These are phyloP conservation scores for Agrotis ipsilon DNA, from an alignment of 2,888 invertebrate species.

Conservation along the genomic window DNA sequence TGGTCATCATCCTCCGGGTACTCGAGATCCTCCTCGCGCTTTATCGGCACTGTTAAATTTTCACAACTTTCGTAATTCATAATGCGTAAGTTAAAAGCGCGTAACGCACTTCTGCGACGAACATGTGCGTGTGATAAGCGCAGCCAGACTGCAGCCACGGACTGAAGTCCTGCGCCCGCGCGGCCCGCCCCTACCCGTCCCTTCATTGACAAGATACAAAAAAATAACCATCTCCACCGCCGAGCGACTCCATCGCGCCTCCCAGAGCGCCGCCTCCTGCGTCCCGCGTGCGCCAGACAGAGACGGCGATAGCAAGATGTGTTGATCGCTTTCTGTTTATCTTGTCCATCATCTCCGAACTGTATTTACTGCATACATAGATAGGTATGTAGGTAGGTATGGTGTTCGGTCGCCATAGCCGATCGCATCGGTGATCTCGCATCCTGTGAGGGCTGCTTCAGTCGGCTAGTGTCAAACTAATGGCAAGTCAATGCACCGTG, in stretches of 20 bases:
- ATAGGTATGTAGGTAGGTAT: conserved; percentile 68
- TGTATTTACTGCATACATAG: conserved; percentile 81
- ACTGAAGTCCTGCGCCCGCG: conserved; percentile 78
- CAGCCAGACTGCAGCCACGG: conserved; percentile 78
- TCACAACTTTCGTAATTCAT: conserved; percentile 87
- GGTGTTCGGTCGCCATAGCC: conserved; percentile 80
- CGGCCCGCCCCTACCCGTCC: conserved; percentile 87
- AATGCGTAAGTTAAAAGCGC: conserved; percentile 65
- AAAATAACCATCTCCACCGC: conserved; percentile 86
- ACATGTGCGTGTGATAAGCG: conserved; percentile 77
- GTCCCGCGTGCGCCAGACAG: conserved; percentile 73
- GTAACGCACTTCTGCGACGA: conserved; percentile 64
- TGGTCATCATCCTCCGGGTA: conserved; percentile 85
- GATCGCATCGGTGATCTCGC: conserved; percentile 83
- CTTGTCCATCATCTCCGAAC: conserved; percentile 86
- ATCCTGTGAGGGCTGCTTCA: conserved; percentile 80
- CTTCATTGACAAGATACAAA: conserved; percentile 90
- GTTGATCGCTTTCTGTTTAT: conserved; percentile 85
- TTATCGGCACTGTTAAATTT: conserved; percentile 81
- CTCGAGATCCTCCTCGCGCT: conserved; percentile 83
- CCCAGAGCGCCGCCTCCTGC: conserved; percentile 83
- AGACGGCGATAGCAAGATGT: conserved; percentile 74
- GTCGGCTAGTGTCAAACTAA: conserved; percentile 66
- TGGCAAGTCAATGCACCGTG: conserved; percentile 65
- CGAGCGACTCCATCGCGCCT: conserved; percentile 73